These are phyloP conservation scores for Siphlonurus alternatus DNA, from an alignment of 2,888 invertebrate genomes.

Conservation along the genomic window DNA sequence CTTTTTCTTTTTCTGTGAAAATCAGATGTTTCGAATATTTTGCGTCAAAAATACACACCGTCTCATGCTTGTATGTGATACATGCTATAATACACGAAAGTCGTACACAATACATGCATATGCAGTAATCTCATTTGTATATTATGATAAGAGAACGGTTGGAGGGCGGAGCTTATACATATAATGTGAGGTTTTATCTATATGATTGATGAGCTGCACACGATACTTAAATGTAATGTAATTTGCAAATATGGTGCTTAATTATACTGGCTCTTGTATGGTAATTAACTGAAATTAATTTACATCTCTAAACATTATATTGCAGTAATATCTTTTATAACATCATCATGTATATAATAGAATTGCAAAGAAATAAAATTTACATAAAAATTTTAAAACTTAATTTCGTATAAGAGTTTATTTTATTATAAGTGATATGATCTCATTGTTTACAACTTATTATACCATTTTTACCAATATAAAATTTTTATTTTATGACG, in stretches of 20 bases:
- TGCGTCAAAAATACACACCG: too few relatives aligned
- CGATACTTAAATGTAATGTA: constrained; percentile 48
- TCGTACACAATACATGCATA: background rate
- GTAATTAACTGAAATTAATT: background rate
- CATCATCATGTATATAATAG: too few relatives aligned
- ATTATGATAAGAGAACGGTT: constrained; percentile 16
- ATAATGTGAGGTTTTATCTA: background rate
- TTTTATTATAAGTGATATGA: too few relatives aligned
- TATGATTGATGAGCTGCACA: constrained; percentile 9
- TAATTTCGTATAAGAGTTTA: too few relatives aligned
- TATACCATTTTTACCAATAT: too few relatives aligned
- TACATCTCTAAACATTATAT: background rate
- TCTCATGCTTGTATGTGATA: background rate
- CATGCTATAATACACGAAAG: background rate
- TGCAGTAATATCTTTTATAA: background rate
- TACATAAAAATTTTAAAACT: too few relatives aligned
- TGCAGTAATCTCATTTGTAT: constrained; percentile 15
- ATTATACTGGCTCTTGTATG: constrained; percentile 20
- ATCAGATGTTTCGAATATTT: too few relatives aligned
- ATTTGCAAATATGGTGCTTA: constrained; percentile 59
- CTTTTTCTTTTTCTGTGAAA: too few relatives aligned
- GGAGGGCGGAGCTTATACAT: too few relatives aligned
- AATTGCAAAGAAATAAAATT: too few relatives aligned
- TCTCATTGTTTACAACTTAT: too few relatives aligned
- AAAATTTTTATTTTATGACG: too few relatives aligned